A percentile compares a stretch with the other conserved stretches of the same genome.
These are phyloP conservation scores for Desmodus rotundus DNA, from an alignment of 2,113 vertebrate species.

Conservation along the genomic window DNA sequence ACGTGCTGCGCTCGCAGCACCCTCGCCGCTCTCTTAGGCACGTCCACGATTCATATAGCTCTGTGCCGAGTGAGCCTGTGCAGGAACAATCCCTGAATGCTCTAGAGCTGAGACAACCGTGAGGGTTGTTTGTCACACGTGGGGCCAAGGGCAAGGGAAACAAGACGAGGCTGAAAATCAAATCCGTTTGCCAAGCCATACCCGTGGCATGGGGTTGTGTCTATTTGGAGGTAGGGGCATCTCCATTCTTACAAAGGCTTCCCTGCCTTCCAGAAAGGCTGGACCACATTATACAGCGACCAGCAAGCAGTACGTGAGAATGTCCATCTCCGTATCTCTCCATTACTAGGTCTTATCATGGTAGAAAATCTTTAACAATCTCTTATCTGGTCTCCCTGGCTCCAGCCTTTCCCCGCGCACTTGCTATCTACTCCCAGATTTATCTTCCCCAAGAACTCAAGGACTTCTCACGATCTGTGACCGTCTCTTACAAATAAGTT, in stretches of 20 bases:
- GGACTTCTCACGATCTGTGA: not conserved
- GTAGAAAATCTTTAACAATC: not conserved
- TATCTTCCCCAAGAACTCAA: slow-evolving; percentile 7
- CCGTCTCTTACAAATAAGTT: not conserved
- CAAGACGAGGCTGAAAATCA: not conserved
- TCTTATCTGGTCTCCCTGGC: not conserved
- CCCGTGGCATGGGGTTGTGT: not conserved
- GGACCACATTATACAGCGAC: not conserved
- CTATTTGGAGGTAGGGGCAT: not conserved
- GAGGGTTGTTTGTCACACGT: not conserved
- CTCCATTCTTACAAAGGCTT: not conserved
- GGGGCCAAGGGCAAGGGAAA: not conserved
- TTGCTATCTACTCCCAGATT: not conserved
- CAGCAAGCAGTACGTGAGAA: not conserved
- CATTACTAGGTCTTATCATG: not conserved
- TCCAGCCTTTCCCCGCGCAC: not conserved
- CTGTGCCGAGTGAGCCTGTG: not conserved
- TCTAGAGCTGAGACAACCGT: not conserved
- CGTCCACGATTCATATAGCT: not conserved
- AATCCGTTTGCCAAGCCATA: not conserved
- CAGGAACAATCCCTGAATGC: not conserved
- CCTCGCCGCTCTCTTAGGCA: not conserved
- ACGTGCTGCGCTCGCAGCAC: not conserved
- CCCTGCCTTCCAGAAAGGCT: not conserved
- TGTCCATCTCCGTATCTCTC: not conserved